Evolutionary conservation across 2,888 invertebrate species (phyloP), one percentile per base, ranked within the genome.

Genomic region (Chaitophorus viminalis): DNA sequence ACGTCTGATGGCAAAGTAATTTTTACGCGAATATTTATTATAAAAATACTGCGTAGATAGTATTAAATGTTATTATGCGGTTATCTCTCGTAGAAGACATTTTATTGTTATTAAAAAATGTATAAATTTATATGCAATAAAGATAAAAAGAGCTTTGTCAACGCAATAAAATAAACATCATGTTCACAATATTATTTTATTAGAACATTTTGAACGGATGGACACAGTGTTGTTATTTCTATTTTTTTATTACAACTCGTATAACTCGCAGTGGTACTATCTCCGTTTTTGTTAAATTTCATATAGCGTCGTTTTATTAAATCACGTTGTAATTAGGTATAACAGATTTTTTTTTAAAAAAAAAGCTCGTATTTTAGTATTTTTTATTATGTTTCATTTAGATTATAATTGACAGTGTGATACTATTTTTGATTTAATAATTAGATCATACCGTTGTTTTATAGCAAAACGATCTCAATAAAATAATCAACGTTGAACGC

Each of bases 81-180:
- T 31, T 68, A 60, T n/a, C 25, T 14, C 52, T 52, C 82, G 21
- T 6, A 25, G 29, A 8, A 17, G 46, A 52, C 17, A 17, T 70
- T 82, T 75, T 36, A 75, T 29, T 60, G 36, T 83, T 29, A n/a
- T 65, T 54, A 74, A 65, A 29, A 82, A 83, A 83, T 21, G 31
- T n/a, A 75, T 60, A 33, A 33, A 5, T 36, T 25, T 75, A 3
- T 33, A 31, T 25, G 25, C 65, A 75, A 3, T 36, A 21, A 75
- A 65, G 60, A 65, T n/a, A 29, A 29, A 33, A 70, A 0, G 31
- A 18, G n/a, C 25, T 52, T 84, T n/a, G 46, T 75, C 46, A 65
- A 68, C 52, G 68, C 21, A n/a, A 46, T 85, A 77, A 85, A 65
- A 25, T n/a, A 36, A 74, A 74, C 39, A 14, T 46, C 14, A 36